These are phyloP conservation scores for Sebastes vulpes DNA, from an alignment of 2,797 vertebrate species.

Conservation along the genomic window DNA sequence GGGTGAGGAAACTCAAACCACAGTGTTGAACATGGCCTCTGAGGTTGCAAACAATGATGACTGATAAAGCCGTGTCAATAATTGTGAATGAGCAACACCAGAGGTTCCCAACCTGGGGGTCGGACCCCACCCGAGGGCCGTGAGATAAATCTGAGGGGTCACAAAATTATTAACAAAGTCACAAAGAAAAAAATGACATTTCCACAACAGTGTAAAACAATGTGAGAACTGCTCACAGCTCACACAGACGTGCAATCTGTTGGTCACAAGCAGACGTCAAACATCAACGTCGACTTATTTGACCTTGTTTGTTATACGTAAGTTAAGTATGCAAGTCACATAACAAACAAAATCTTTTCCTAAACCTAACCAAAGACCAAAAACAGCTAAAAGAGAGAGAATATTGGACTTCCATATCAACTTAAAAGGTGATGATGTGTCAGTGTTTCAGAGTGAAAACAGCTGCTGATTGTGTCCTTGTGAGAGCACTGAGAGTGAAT, in stretches of 20 bases:
- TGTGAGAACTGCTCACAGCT: too few species aligned
- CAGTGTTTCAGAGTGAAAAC: too few species aligned
- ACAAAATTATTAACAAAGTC: neutral
- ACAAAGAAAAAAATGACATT: neutral
- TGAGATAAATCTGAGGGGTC: neutral
- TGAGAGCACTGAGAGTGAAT: too few species aligned
- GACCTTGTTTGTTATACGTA: too few species aligned
- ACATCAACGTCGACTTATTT: too few species aligned
- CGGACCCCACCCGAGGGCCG: neutral
- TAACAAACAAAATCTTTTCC: neutral
- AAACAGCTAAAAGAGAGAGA: too few species aligned
- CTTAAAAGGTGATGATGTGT: too few species aligned
- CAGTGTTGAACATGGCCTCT: neutral
- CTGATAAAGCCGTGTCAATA: neutral
- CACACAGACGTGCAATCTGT: too few species aligned
- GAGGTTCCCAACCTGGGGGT: neutral
- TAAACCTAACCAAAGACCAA: neutral
- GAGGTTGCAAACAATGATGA: slow-evolving; percentile 8
- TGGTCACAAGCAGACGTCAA: too few species aligned
- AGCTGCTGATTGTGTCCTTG: too few species aligned
- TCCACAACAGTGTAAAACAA: neutral
- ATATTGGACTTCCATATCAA: too few species aligned
- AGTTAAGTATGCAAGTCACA: too few species aligned
- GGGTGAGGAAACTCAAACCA: neutral
- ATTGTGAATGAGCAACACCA: neutral